These are phyloP conservation scores for Heterohyrax brucei DNA, from an alignment of 2,797 vertebrate species.

Conservation along the genomic window DNA sequence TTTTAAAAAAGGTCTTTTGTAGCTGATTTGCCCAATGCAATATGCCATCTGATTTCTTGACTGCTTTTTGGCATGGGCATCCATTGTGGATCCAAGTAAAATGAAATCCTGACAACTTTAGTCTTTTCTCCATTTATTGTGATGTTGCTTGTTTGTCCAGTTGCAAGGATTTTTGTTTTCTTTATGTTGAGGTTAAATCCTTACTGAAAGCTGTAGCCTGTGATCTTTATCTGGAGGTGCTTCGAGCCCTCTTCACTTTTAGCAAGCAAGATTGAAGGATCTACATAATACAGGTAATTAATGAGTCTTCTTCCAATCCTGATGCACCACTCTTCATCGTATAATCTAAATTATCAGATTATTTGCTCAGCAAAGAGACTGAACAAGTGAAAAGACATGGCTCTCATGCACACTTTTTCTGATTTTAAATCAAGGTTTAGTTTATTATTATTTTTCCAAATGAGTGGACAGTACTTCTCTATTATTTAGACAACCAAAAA, in stretches of 20 bases:
- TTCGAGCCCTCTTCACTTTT: neutral
- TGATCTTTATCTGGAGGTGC: neutral
- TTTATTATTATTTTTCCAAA: constrained; percentile 25
- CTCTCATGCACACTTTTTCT: neutral
- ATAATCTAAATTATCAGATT: neutral
- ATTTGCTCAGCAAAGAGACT: neutral
- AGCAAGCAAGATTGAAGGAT: neutral
- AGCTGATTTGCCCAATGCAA: too few relatives aligned
- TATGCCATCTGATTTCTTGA: neutral
- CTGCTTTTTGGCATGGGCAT: neutral
- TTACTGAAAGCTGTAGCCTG: neutral
- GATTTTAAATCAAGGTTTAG: neutral
- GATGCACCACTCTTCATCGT: neutral
- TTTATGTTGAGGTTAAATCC: neutral
- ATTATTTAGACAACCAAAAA: neutral
- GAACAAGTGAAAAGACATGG: neutral
- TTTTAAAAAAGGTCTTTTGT: neutral
- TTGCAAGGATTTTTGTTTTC: neutral
- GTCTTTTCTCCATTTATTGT: neutral
- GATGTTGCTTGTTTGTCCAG: neutral
- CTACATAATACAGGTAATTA: neutral
- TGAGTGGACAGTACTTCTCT: neutral
- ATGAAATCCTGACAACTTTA: neutral
- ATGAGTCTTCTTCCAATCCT: neutral
- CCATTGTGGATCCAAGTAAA: neutral